Conservation (phyloP, 2,113 vertebrate genomes). For the Naja naja region DNA sequence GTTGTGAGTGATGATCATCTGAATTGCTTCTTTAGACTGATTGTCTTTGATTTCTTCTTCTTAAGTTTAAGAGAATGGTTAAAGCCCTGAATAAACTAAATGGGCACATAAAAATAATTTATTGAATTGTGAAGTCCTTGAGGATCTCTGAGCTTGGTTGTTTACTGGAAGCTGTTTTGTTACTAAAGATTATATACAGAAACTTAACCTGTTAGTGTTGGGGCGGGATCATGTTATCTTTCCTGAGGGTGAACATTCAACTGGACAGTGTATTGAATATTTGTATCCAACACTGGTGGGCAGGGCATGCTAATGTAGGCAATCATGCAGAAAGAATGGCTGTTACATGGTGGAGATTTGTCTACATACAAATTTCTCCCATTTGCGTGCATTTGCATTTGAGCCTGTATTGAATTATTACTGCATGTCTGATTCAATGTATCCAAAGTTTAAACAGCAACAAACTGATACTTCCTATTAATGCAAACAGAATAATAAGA, state of each 20-base stretch:
- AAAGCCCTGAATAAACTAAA: not conserved
- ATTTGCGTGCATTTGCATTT: not conserved
- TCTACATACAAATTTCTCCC: not conserved
- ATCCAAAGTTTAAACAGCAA: not conserved
- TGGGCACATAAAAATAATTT: not conserved
- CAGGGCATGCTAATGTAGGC: not conserved
- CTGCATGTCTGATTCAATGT: not conserved
- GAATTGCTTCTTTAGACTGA: not conserved
- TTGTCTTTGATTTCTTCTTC: not conserved
- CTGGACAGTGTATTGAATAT: not conserved
- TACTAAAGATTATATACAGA: not conserved
- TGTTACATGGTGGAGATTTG: not conserved
- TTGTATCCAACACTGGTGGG: not conserved
- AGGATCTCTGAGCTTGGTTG: not conserved
- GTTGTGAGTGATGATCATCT: not conserved
- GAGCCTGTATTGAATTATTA: not conserved
- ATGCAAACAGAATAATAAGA: not conserved
- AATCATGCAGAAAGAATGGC: not conserved
- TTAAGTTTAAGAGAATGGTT: not conserved
- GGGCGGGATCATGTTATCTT: not conserved
- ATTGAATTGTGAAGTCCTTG: not conserved
- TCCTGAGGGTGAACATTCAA: not conserved
- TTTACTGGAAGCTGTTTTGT: not conserved
- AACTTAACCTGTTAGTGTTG: not conserved
- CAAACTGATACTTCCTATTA: not conserved